phyloP scores from a whole-genome alignment of 2,797 vertebrate species.

The Mormyrus hasselquistii region DNA sequence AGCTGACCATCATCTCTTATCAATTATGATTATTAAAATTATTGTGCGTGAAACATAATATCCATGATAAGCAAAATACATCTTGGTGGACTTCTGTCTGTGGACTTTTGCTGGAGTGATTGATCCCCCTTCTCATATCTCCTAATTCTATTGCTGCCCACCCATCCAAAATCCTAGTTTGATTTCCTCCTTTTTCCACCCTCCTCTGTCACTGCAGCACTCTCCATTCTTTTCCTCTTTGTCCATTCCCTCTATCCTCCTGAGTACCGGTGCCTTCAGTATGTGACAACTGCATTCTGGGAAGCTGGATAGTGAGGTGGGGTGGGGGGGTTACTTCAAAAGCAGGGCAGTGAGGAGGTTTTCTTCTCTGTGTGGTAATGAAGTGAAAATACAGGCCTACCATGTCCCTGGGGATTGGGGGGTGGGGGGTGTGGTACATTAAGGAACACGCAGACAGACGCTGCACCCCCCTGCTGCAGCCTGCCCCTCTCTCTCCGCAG shows the following conservation, averaged over 20 bases:
- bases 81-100: not conserved
- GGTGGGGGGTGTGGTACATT: not conserved
- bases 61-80: too few relatives aligned
- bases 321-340: constrained; percentile 18
- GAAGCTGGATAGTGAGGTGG: constrained; percentile 18
- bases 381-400: constrained; percentile 27
- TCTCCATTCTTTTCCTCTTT: constrained; percentile 35
- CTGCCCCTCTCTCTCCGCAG: constrained; percentile 13
- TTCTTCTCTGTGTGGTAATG: constrained; percentile 1
- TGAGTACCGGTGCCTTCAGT: constrained; percentile 17
- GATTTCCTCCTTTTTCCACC: constrained; percentile 15
- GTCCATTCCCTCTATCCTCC: constrained; percentile 26
- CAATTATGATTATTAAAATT: constrained; percentile 1
- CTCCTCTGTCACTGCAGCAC: constrained; percentile 33
- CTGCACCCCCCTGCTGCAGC: not conserved
- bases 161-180: constrained; percentile 22
- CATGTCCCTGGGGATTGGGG: not conserved
- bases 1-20: not conserved
- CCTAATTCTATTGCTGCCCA: not conserved
- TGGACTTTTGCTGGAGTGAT: not conserved
- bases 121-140: constrained; percentile 13
- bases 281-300: not conserved
- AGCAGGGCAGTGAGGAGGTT: constrained; percentile 11
- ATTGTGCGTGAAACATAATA: not conserved
- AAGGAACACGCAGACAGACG: constrained; percentile 13